Evolutionary conservation across 2,888 invertebrate species (phyloP).

Genomic region (Phaonia tiefii): DNA sequence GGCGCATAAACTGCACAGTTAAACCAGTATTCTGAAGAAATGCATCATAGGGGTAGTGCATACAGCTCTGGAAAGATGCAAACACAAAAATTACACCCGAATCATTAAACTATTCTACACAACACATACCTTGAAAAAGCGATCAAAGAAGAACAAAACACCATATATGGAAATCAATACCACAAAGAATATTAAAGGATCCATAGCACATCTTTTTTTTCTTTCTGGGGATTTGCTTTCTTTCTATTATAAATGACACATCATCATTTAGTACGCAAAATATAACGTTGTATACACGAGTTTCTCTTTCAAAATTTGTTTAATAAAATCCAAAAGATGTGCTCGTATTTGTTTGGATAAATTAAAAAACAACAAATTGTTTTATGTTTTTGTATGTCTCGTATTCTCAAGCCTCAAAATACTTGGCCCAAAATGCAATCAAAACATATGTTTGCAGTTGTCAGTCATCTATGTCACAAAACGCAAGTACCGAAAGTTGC

Average conservation of each 20-base stretch:
- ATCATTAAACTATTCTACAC: background rate
- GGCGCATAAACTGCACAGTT: slow-evolving; percentile 86
- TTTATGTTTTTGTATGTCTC: too few species aligned
- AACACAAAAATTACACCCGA: slow-evolving; percentile 6
- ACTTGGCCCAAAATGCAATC: too few species aligned
- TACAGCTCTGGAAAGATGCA: slow-evolving; percentile 86
- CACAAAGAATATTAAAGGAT: slow-evolving; percentile 84
- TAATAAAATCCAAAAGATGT: background rate
- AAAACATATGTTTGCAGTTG: too few species aligned
- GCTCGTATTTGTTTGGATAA: background rate
- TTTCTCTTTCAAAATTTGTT: background rate
- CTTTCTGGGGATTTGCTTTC: background rate
- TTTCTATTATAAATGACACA: background rate
- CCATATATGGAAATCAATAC: slow-evolving; percentile 85
- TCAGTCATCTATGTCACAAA: too few species aligned
- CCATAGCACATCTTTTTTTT: slow-evolving; percentile 81
- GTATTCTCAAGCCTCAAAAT: too few species aligned
- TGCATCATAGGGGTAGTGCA: slow-evolving; percentile 90
- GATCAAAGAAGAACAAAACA: slow-evolving; percentile 88
- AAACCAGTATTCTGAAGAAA: slow-evolving; percentile 89
- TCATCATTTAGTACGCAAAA: background rate
- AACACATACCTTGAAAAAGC: slow-evolving; percentile 88
- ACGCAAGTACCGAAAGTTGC: too few species aligned
- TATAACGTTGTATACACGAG: background rate
- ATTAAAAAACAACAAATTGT: too few species aligned